phyloP scores from a whole-genome alignment of 2,888 invertebrate genomes.

The Zele albiditarsus region DNA sequence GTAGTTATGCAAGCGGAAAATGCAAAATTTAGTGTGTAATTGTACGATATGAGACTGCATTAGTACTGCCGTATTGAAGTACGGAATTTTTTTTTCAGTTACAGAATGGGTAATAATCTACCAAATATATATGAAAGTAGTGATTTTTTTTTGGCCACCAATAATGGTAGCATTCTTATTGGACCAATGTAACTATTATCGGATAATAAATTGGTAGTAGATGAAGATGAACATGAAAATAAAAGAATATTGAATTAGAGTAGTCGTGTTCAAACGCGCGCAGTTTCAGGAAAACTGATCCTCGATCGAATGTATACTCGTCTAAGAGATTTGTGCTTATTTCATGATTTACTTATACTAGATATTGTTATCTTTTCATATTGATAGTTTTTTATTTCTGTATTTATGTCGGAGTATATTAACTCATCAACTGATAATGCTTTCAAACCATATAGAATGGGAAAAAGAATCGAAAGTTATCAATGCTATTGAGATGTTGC shows the following conservation, averaged over 20 bases:
- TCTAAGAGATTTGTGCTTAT: constrained; percentile 21
- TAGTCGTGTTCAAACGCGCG: constrained; percentile 21
- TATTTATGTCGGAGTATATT: not conserved
- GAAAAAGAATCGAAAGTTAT: not conserved
- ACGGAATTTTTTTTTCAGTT: constrained; percentile 47
- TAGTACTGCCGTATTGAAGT: constrained; percentile 42
- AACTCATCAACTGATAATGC: not conserved
- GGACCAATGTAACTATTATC: constrained; percentile 68
- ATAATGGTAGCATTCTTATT: constrained; percentile 59
- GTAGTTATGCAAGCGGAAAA: constrained; percentile 19
- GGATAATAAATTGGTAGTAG: constrained; percentile 49
- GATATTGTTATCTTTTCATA: not conserved
- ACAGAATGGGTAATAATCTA: constrained; percentile 43
- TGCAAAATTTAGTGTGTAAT: constrained; percentile 21
- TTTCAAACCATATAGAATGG: not conserved
- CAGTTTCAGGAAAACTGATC: not conserved
- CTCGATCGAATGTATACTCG: constrained; percentile 5
- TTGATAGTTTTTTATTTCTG: not conserved
- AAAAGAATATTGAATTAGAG: constrained; percentile 1
- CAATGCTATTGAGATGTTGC: not conserved
- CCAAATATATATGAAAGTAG: constrained; percentile 12
- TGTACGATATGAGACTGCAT: constrained; percentile 35
- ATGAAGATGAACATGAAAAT: constrained; percentile 31
- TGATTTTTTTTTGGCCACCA: constrained; percentile 32
- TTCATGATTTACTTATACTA: constrained; percentile 14